Conservation (phyloP, 2,797 vertebrate genomes). For the Siniperca undulata region DNA sequence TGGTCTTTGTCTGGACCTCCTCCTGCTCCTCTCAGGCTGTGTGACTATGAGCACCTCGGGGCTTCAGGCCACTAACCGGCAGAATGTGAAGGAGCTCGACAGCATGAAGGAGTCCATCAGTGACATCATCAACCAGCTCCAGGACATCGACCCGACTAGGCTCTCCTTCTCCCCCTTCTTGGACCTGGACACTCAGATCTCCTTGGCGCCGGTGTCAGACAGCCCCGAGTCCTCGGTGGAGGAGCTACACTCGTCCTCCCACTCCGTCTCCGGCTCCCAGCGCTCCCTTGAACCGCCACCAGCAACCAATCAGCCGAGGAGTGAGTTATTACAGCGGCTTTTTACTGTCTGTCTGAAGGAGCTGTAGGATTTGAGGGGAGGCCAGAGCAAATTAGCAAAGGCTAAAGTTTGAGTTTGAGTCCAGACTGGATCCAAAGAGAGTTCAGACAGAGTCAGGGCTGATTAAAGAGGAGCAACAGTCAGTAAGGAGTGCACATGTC, state of each 20-base stretch:
- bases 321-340: constrained; percentile 73
- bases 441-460: constrained; percentile 19
- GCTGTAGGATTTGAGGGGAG: constrained; percentile 47
- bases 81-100: constrained; percentile 84
- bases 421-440: constrained; percentile 32
- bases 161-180: constrained; percentile 88
- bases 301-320: constrained; percentile 56
- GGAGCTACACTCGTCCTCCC: constrained; percentile 84
- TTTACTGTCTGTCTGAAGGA: constrained; percentile 37
- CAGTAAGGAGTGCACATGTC: background rate
- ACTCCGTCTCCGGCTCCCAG: constrained; percentile 81
- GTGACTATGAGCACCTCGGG: constrained; percentile 83
- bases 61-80: constrained; percentile 74
- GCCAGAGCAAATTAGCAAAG: constrained; percentile 42
- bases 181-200: constrained; percentile 88
- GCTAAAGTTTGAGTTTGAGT: constrained; percentile 12
- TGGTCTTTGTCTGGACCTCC: constrained; percentile 28
- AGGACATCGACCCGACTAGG: constrained; percentile 85
- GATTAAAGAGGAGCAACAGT: constrained; percentile 23
- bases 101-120: constrained; percentile 87
- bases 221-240: constrained; percentile 87
- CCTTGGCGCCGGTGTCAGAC: constrained; percentile 86
- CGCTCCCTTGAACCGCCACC: constrained; percentile 77
- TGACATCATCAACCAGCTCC: constrained; percentile 88
- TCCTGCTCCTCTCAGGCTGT: constrained; percentile 54